These are phyloP conservation scores for Cephus cinctus DNA, from an alignment of 1,140 invertebrate genomes.

Conservation along the genomic window DNA sequence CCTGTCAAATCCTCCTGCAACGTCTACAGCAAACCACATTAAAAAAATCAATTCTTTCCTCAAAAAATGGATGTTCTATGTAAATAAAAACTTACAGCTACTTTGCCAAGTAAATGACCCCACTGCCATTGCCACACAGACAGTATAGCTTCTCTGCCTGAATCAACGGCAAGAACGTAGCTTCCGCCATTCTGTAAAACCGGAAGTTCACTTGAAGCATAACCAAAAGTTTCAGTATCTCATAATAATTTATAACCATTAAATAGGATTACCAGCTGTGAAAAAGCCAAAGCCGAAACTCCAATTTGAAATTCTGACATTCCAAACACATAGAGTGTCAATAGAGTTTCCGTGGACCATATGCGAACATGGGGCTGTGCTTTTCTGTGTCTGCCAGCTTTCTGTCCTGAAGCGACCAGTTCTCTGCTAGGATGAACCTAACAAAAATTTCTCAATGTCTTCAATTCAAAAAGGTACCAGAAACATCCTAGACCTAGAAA, in stretches of 20 bases:
- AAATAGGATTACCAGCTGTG: conserved; percentile 79
- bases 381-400: conserved; percentile 74
- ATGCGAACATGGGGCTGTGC: conserved; percentile 91
- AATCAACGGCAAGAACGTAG: conserved; percentile 83
- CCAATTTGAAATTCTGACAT: conserved; percentile 90
- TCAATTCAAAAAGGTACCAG: background rate
- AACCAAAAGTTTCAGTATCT: too few relatives aligned
- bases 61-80: background rate
- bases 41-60: background rate
- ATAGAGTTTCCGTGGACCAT: conserved; percentile 90
- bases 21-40: conserved; percentile 59
- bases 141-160: conserved; percentile 79
- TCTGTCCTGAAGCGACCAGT: conserved; percentile 88
- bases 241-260: too few relatives aligned
- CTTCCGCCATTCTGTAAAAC: conserved; percentile 80
- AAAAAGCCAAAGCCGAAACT: conserved; percentile 87
- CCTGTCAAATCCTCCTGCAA: conserved; percentile 86
- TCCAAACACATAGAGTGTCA: conserved; percentile 88
- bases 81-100: conserved; percentile 68
- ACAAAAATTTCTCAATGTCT: conserved; percentile 7
- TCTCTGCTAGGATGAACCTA: conserved; percentile 86
- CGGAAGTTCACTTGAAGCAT: too few relatives aligned
- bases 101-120: conserved; percentile 84
- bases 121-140: conserved; percentile 90
- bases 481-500: background rate